Evolutionary conservation across 2,888 invertebrate genomes (phyloP), one percentile per base, ranked within the genome.

Genomic region (Cryptocephalus moraei): DNA sequence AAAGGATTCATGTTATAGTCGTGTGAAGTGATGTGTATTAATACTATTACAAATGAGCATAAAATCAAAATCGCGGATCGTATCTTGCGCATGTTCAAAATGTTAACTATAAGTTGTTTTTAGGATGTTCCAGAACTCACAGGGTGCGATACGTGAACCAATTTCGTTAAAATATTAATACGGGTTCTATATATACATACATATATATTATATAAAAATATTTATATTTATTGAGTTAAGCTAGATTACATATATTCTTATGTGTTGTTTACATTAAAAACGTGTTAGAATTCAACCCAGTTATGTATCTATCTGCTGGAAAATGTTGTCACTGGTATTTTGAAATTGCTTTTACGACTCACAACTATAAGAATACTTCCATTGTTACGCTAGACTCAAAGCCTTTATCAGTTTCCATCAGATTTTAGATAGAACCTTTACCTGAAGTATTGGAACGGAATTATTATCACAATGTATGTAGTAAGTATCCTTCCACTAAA

Each of bases 41-140:
- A 52, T 36, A 36, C n/a, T 36, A 36, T 22, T 49, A 49, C 50
- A 67, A 68, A 69, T 68, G 70, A 70, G 70, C 69, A 67, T 58
- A 68, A 68, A 70, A 70, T 70, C 69, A 70, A 70, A 69, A 69
- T 65, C 64, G 61, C 63, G 67, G 55, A 53, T 55, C 65, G 56
- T 64, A 64, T 62, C 67, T 62, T 61, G 63, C 62, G 60, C 62
- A 63, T 49, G 63, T 66, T 67, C 66, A 59, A 56, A 54, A 65
- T 66, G 66, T 66, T 68, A 66, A 67, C 61, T 66, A 61, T 67
- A 69, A 67, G 65, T 69, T 69, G 69, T 69, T 69, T 64, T 66
- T 63, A 63, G 66, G 66, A 68, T 66, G 68, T 69, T 68, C 66
- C 65, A 62, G 65, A 67, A 66, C 63, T 68, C 59, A 55, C 65